Evolutionary conservation across 2,113 vertebrate genomes (phyloP).

Genomic region (Potamarius usumacintae): DNA sequence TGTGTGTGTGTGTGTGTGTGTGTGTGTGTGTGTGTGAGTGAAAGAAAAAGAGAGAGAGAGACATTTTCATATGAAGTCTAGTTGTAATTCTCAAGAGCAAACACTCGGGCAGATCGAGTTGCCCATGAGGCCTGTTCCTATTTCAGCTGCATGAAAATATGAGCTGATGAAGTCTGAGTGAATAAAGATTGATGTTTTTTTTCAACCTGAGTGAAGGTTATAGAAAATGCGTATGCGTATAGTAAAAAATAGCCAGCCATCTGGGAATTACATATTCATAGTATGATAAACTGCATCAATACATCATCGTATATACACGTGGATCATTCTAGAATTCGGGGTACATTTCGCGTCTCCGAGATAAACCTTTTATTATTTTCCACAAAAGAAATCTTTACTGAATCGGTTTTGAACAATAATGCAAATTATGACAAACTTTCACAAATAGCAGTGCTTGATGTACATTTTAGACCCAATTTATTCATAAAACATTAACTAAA

Average conservation of each 20-base stretch:
- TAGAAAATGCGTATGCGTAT: background rate
- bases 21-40: background rate
- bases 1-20: background rate
- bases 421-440: too few relatives aligned
- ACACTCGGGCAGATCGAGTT: constrained; percentile 46
- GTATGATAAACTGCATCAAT: background rate
- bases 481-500: too few relatives aligned
- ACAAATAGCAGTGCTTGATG: too few relatives aligned
- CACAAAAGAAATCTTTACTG: too few relatives aligned
- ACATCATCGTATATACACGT: background rate
- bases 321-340: too few relatives aligned
- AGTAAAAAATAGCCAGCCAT: background rate
- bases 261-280: background rate
- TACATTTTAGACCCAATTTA: too few relatives aligned
- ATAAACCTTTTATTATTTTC: too few relatives aligned
- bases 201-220: background rate
- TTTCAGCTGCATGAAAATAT: constrained; percentile 30
- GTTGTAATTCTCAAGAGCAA: constrained; percentile 57
- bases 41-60: background rate
- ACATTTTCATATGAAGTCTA: constrained; percentile 28
- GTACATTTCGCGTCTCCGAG: too few relatives aligned
- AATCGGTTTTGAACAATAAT: too few relatives aligned
- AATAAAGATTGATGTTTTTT: constrained; percentile 7
- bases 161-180: background rate
- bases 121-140: constrained; percentile 22